Evolutionary conservation across 2,888 invertebrate genomes (phyloP).

Genomic region (Poecilus cupreus): DNA sequence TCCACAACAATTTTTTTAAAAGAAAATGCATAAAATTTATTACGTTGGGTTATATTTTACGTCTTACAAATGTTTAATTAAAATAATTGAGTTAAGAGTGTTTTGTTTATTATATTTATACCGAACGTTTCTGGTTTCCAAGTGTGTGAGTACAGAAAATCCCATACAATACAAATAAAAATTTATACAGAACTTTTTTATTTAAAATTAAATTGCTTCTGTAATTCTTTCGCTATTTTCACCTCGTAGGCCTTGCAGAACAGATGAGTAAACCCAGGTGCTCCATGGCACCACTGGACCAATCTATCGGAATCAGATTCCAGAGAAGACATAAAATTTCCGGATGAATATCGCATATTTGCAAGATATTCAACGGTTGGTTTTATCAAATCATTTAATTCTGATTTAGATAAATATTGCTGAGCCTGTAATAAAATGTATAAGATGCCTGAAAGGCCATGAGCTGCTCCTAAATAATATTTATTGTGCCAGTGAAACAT

Average conservation of each 20-base stretch:
- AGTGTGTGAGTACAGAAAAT: no score
- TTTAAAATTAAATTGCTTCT: no score
- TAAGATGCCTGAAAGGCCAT: slow-evolving; percentile 90
- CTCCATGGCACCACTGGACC: slow-evolving; percentile 97
- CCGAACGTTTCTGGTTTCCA: no score
- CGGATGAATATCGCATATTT: slow-evolving; percentile 76
- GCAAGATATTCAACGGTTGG: slow-evolving; percentile 81
- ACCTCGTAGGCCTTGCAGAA: slow-evolving; percentile 82
- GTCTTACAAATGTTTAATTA: no score
- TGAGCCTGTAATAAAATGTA: slow-evolving; percentile 86
- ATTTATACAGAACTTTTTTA: no score
- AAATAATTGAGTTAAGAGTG: no score
- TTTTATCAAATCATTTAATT: slow-evolving; percentile 77
- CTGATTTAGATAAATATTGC: slow-evolving; percentile 75
- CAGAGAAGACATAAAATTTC: slow-evolving; percentile 87
- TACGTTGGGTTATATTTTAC: no score
- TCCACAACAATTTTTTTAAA: no score
- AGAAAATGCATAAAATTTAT: no score
- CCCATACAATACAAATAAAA: no score
- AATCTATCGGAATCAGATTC: slow-evolving; percentile 82
- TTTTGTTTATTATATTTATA: no score
- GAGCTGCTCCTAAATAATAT: slow-evolving; percentile 91
- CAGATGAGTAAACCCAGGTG: slow-evolving; percentile 87
- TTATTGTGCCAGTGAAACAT: slow-evolving; percentile 92
- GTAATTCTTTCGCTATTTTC: slow-evolving; percentile 54